phyloP scores from a whole-genome alignment of 2,797 vertebrate genomes.

The Coracias cyanogaster region DNA sequence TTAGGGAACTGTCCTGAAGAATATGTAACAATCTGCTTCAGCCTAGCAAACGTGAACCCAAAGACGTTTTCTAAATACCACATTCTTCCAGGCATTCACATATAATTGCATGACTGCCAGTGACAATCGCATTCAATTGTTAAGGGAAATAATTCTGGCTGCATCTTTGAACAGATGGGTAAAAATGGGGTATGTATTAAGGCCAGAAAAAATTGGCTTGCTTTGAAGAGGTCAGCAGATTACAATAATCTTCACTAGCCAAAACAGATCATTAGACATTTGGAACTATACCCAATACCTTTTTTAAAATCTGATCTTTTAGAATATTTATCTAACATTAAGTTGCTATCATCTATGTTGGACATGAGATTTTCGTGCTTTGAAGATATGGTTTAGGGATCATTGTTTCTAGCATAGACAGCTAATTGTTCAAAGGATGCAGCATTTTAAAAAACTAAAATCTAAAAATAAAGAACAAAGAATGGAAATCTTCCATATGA shows the following conservation, averaged over 20 bases:
- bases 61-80: conserved; percentile 54
- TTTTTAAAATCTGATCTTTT: neutral
- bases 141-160: conserved; percentile 33
- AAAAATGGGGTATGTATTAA: conserved; percentile 18
- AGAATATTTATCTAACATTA: neutral
- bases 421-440: neutral
- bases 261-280: conserved; percentile 25
- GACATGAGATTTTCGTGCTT: neutral
- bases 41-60: conserved; percentile 57
- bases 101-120: conserved; percentile 22
- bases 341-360: neutral
- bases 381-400: neutral
- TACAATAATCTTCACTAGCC: conserved; percentile 43
- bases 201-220: conserved; percentile 28
- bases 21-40: conserved; percentile 58
- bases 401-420: neutral
- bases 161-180: conserved; percentile 43
- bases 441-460: neutral
- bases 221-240: conserved; percentile 45
- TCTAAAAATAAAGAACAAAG: neutral
- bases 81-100: conserved; percentile 17
- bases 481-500: neutral
- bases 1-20: conserved; percentile 50
- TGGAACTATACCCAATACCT: neutral
- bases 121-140: neutral